Base-by-base conservation (phyloP, 2,888 invertebrate species). In the Troglohyphantes excavatus region DNA sequence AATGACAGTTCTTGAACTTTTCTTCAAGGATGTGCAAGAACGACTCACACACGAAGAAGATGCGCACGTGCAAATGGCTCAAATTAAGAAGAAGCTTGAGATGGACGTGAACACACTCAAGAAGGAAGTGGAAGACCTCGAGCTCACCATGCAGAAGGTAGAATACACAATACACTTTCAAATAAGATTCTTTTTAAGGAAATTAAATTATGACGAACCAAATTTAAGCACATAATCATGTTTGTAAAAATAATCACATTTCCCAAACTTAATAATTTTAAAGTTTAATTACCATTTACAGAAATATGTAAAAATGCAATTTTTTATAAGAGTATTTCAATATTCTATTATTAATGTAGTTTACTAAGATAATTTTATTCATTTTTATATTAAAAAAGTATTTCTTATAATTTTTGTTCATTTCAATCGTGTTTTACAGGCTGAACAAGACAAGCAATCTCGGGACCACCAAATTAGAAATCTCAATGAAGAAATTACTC, bases 391-490 rank as follows among this genome's bases (percentile, higher is more conserved):
- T 39, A 13, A 13, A 39, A 39, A 39, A 39, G 1, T 11, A 39
- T 33, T 11, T 1, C 17, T 72, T 53, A 23, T 0, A 23, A 33
- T 17, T 7, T n/a, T 0, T 29, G 19, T 68, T 27, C 33, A 39
- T 39, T 2, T 39, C 7, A 11, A 26, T 68, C 1, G 29, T 61
- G 13, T 75, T 53, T 78, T 83, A 26, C 23, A 94, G 95, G 95
- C 96, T 92, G 99, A 99, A 93, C 98, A 98, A 94, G 99, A 99
- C 94, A 99, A 98, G 95, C 97, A 98, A 92, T 98, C 98, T 94
- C 98, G 98, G 94, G 99, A 99, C 94, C 98, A 99, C 95, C 98
- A 99, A 95, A 99, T 99, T 95, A 96, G 98, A 93, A 98, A 97
- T 95, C 95, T 98, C 94, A 98, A 99, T 95, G 99, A 99, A 93